Evolutionary conservation across 2,113 vertebrate genomes (phyloP).

Genomic region (Fulica atra): DNA sequence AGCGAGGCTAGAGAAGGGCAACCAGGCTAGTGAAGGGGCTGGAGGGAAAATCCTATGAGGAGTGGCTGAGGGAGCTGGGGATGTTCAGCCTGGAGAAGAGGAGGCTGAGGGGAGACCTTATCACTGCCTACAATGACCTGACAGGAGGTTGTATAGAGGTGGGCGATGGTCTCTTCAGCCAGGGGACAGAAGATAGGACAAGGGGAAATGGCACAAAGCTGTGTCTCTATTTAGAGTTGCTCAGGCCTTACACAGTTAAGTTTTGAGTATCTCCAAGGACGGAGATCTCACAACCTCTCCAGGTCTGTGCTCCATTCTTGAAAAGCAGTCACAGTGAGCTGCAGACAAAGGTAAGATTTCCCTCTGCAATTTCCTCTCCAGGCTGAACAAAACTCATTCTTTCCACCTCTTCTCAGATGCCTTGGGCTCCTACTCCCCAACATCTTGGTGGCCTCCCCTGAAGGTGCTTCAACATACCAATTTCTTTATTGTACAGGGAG

Average conservation of each 20-base stretch:
- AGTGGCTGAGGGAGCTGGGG: too few relatives aligned
- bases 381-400: not conserved
- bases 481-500: not conserved
- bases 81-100: too few relatives aligned
- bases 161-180: too few relatives aligned
- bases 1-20: too few relatives aligned
- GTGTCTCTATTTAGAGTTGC: not conserved
- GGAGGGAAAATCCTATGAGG: too few relatives aligned
- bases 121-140: too few relatives aligned
- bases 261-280: not conserved
- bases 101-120: too few relatives aligned
- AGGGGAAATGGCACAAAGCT: too few relatives aligned
- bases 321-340: not conserved
- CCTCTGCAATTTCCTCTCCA: not conserved
- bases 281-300: not conserved
- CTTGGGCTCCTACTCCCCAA: not conserved
- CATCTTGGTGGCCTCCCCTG: not conserved
- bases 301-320: not conserved
- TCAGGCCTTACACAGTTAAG: not conserved
- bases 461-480: not conserved
- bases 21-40: too few relatives aligned
- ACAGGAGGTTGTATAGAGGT: too few relatives aligned
- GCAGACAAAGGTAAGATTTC: not conserved
- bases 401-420: accelerated
- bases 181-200: too few relatives aligned